A percentile compares a stretch with the other conserved stretches of the same genome.
These are phyloP conservation scores for Spodoptera frugiperda DNA, from an alignment of 1,140 invertebrate genomes.

Conservation along the genomic window DNA sequence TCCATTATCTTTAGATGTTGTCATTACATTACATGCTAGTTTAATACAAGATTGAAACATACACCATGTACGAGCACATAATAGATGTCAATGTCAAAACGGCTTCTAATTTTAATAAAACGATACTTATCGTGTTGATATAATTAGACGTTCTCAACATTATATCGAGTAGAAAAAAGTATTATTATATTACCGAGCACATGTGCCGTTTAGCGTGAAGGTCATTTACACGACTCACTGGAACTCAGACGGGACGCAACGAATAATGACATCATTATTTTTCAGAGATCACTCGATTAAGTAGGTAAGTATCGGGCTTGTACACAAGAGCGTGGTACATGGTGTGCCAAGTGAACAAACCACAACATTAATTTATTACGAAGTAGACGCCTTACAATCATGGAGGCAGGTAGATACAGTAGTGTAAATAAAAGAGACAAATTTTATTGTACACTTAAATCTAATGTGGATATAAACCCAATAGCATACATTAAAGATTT, in stretches of 20 bases:
- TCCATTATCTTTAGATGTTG: constrained; percentile 10
- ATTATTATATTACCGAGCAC: constrained; percentile 43
- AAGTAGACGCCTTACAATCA: constrained; percentile 20
- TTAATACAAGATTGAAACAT: no score
- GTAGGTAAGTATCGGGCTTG: constrained; percentile 12
- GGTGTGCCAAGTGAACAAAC: constrained; percentile 57
- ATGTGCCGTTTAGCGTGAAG: constrained; percentile 55
- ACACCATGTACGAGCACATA: no score
- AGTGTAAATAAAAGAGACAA: no score
- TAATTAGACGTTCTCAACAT: constrained; percentile 33
- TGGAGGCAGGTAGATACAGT: not conserved
- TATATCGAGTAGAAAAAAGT: constrained; percentile 18
- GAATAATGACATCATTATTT: constrained; percentile 55
- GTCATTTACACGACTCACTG: constrained; percentile 55
- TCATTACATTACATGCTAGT: constrained; percentile 1
- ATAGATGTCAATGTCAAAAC: constrained; percentile 19
- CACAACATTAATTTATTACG: constrained; percentile 60
- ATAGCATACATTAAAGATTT: no score
- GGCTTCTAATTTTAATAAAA: constrained; percentile 23
- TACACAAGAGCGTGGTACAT: constrained; percentile 45
- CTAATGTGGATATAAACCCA: no score
- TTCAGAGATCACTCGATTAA: constrained; percentile 45
- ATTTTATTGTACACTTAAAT: no score
- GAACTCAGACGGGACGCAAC: constrained; percentile 54
- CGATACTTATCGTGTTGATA: constrained; percentile 3